Evolutionary conservation across 2,888 invertebrate genomes (phyloP), one percentile per base, ranked within the genome.

Genomic region (Cryptops parisi): DNA sequence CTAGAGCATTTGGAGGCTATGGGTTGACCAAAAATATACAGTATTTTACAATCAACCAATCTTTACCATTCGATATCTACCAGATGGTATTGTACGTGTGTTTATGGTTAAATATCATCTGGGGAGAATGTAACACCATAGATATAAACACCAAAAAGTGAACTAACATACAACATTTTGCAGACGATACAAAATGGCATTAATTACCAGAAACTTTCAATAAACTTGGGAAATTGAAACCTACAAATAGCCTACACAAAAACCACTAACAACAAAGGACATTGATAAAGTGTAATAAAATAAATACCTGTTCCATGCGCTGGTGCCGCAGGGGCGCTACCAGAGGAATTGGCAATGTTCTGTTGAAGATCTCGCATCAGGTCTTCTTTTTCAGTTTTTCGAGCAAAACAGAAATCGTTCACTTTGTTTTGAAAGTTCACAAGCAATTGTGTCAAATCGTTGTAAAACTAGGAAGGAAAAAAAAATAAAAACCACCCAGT

Each of bases 331-430:
- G 63, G 63, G 6, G 61, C 56, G 6, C 57, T 46, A 21, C 61
- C 62, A 21, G 62, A 73, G 5, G 72, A 72, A 57, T 76, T 68
- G 50, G 67, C 81, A 41, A 85, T 80, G 65, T 81, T 81, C 61
- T 84, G 82, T 56, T 93, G 91, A 55, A 97, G 75, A 72, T 96
- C 94, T 69, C 90, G 87, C 69, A 98, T 72, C 61, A 97, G 73
- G 69, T 99, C 98, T 63, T 99, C 98, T 70, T 97, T 97, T 71
- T 99, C 98, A 1, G 97, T 97, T 74, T 91, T 91, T 27, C 98
- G 84, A 39, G 98, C 98, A 73, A 98, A 98, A 70, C 93, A 93
- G 72, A 87, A 97, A 74, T 99, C 98, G 5, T 85, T 82, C 57
- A 97, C 88, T 73, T 97, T 97, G 72, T 87, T 93, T 76, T 98